These are phyloP conservation scores for Eupeodes latifasciatus DNA, from an alignment of 2,888 invertebrate genomes.

Conservation along the genomic window DNA sequence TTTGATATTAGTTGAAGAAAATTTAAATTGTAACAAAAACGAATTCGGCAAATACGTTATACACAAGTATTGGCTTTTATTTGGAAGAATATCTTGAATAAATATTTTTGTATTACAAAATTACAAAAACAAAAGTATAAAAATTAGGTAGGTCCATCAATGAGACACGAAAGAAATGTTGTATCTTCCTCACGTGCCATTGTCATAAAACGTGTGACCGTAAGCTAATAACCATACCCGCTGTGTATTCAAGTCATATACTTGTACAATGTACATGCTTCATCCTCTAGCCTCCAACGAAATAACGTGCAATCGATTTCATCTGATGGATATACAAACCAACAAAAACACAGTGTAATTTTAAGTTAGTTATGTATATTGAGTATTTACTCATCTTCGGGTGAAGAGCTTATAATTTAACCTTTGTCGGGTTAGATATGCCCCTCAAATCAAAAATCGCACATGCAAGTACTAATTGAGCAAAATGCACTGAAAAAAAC, in stretches of 20 bases:
- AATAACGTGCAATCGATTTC: constrained; percentile 62
- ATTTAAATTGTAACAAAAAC: neutral
- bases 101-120: neutral
- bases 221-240: constrained; percentile 46
- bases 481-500: neutral
- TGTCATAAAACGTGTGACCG: constrained; percentile 29
- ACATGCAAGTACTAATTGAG: neutral
- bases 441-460: neutral
- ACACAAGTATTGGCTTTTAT: neutral
- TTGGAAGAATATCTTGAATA: neutral
- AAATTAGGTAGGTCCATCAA: neutral
- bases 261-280: too few relatives aligned
- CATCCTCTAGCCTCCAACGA: constrained; percentile 45
- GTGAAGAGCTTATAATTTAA: constrained; percentile 42
- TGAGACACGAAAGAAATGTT: constrained; percentile 20
- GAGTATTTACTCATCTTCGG: constrained; percentile 30
- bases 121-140: neutral
- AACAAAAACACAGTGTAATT: constrained; percentile 3
- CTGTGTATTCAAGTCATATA: constrained; percentile 48
- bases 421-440: constrained; percentile 28
- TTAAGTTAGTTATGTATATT: neutral
- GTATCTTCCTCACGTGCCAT: constrained; percentile 61
- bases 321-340: constrained; percentile 7
- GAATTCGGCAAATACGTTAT: too few relatives aligned
- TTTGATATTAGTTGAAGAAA: neutral